phyloP scores from a whole-genome alignment of 2,888 invertebrate species.

The Eristalinus sepulchralis region DNA sequence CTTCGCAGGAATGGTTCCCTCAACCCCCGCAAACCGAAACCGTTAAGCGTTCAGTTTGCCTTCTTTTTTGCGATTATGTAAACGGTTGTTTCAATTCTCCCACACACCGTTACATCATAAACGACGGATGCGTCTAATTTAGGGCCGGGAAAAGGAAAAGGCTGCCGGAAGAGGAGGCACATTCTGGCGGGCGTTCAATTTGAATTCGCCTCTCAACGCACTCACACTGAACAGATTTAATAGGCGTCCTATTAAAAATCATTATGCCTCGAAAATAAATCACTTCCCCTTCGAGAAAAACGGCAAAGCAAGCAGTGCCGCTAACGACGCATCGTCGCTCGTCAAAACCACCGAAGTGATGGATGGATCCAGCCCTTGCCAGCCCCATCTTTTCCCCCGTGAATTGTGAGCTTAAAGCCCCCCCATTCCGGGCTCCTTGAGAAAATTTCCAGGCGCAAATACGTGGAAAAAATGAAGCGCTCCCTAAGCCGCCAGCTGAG shows the following conservation, averaged over 20 bases:
- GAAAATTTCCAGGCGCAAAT: slow-evolving; percentile 19
- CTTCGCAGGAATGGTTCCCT: background rate
- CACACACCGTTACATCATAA: background rate
- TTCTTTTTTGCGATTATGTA: background rate
- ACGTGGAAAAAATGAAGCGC: slow-evolving; percentile 14
- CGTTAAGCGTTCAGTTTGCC: background rate
- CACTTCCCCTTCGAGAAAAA: background rate
- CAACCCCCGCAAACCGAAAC: background rate
- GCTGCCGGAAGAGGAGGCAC: background rate
- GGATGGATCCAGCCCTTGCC: background rate
- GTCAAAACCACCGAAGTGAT: background rate
- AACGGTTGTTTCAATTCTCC: background rate
- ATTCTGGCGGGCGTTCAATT: background rate
- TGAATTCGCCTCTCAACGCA: background rate
- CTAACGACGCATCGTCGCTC: background rate
- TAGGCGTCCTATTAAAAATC: slow-evolving; percentile 41
- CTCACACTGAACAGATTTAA: slow-evolving; percentile 24
- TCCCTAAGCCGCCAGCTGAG: slow-evolving; percentile 22
- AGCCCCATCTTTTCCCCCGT: background rate
- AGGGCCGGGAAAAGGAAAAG: background rate
- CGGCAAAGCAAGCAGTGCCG: background rate
- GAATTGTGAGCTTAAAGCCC: background rate
- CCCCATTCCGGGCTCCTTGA: slow-evolving; percentile 14
- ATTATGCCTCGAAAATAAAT: slow-evolving; percentile 35
- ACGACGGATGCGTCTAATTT: background rate